A percentile compares a stretch with the other conserved stretches of the same genome.
phyloP scores from a whole-genome alignment of 2,113 vertebrate species.

The Spea bombifrons region DNA sequence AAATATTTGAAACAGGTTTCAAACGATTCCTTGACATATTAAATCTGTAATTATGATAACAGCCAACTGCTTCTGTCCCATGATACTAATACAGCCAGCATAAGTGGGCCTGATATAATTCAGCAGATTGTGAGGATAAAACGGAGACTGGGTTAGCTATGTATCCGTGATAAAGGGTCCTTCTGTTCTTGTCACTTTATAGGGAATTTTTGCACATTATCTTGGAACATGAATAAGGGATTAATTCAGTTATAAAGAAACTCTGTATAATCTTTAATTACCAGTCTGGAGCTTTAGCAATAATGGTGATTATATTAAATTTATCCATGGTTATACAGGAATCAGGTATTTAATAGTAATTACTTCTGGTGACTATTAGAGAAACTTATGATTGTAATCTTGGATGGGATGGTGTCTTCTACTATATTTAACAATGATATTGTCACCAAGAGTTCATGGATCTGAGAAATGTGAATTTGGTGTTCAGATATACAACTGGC shows the following conservation, averaged over 20 bases:
- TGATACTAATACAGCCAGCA: slow-evolving; percentile 1
- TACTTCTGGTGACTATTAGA: no score
- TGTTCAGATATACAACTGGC: no score
- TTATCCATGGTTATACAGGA: not conserved
- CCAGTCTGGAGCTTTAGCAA: not conserved
- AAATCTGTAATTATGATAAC: slow-evolving; percentile 20
- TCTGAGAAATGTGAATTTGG: no score
- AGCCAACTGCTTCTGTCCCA: slow-evolving; percentile 7
- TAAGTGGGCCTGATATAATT: slow-evolving; percentile 9
- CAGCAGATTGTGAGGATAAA: slow-evolving; percentile 19
- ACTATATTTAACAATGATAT: no score
- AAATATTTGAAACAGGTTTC: slow-evolving; percentile 2
- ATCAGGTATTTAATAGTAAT: not conserved
- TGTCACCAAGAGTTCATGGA: no score
- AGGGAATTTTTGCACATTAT: slow-evolving; percentile 7
- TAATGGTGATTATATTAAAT: not conserved
- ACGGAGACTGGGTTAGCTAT: not conserved
- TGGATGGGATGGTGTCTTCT: no score
- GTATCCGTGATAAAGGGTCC: slow-evolving; percentile 1
- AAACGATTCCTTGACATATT: slow-evolving; percentile 4
- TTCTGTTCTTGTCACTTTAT: slow-evolving; percentile 15
- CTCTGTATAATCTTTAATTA: not conserved
- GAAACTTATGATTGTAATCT: no score
- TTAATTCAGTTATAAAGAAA: not conserved
- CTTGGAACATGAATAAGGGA: not conserved